A percentile compares a stretch with the other conserved stretches of the same genome.
Evolutionary conservation across 2,113 vertebrate genomes (phyloP).

Genomic region (Pavo muticus): DNA sequence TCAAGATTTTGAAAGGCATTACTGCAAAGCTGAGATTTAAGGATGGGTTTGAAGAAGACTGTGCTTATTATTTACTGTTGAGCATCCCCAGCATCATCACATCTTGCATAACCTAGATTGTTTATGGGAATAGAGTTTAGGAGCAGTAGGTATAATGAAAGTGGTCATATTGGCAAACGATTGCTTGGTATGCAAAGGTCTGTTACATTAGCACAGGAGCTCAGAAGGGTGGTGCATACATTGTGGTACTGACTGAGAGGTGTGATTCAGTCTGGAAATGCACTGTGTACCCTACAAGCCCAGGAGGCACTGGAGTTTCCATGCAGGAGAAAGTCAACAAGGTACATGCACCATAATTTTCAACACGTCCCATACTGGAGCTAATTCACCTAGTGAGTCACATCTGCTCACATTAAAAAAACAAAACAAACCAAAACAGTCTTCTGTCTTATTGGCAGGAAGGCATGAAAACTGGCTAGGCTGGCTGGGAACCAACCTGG

Average conservation of each 20-base stretch:
- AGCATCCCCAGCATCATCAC: background rate
- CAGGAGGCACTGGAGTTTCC: background rate
- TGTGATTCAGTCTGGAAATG: background rate
- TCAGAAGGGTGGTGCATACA: background rate
- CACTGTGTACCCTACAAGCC: background rate
- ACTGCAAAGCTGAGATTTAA: background rate
- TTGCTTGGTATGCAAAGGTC: background rate
- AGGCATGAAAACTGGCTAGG: slow-evolving; percentile 35
- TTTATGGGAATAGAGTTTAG: background rate
- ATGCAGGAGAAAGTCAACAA: background rate
- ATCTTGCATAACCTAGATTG: background rate
- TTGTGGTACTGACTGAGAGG: background rate
- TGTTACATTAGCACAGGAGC: background rate
- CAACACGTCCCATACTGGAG: background rate
- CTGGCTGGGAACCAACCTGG: slow-evolving; percentile 49
- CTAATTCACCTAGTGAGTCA: slow-evolving; percentile 34
- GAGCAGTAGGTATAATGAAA: background rate
- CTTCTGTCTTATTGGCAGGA: slow-evolving; percentile 37
- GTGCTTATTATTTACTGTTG: background rate
- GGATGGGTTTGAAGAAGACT: background rate
- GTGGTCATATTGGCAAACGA: background rate
- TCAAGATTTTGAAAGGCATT: background rate
- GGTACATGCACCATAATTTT: background rate
- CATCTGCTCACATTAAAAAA: background rate
- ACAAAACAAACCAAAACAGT: slow-evolving; percentile 2